Evolutionary conservation across 2,888 invertebrate genomes (phyloP), one percentile per base, ranked within the genome.

Genomic region (Eupithecia abbreviata): DNA sequence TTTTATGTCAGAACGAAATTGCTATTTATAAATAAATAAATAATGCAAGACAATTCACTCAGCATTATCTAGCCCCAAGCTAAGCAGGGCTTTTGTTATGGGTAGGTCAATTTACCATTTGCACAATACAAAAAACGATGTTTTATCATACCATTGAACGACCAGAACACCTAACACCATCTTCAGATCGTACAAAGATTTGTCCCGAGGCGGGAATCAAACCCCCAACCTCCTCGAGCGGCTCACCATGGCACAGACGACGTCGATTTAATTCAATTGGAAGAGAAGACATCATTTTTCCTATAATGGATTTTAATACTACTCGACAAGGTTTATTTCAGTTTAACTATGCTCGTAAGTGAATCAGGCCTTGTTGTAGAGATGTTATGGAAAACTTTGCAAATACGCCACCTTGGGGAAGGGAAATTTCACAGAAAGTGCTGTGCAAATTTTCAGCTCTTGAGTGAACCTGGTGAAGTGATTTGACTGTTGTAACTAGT

Each of bases 321-420:
- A 10, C 58, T 18, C 7, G 2, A 58, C 9, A 58, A 58, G 58
- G 58, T n/a, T 58, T 6, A 58, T 42, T 67, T 45, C 10, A 0
- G 67, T 67, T 41, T 4, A 42, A 68, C 66, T 13, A 2, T n/a
- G 18, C 10, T 5, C 9, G 30, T 69, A 13, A 69, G 69, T 69
- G 69, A 69, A 69, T 10, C 69, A 69, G 47, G 18, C 45, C 12
- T 30, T 43, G 43, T 47, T 45, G 43, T 47, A 45, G 18, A 69
- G 89, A 78, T 90, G 91, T 91, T 90, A 88, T 90, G 89, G 88
- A 88, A 87, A 93, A 93, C 89, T 93, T 92, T 85, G 87, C 85
- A 89, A 89, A 89, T 90, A 89, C 88, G 85, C 86, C 83, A 87
- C 91, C 88, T 86, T 85, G 83, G 87, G 86, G 90, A 87, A 86